Evolutionary conservation across 2,888 invertebrate species (phyloP).

Genomic region (Athalia rosae): DNA sequence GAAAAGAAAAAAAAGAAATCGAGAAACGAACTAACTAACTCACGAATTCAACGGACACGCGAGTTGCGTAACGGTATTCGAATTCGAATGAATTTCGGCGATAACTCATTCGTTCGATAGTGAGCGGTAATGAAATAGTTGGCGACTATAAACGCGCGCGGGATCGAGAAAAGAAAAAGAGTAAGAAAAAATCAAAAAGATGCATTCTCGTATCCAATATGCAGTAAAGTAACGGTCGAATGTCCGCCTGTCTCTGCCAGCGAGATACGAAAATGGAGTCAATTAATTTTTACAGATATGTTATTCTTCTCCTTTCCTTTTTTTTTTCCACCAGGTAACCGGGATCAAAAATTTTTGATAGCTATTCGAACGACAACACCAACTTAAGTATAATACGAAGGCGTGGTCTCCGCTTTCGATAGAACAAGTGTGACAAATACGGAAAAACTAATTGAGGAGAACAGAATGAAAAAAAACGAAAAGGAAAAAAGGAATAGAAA

Average conservation of each 20-base stretch:
- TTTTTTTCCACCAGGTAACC: neutral
- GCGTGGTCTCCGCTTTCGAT: neutral
- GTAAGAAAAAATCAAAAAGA: neutral
- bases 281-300: slow-evolving; percentile 27
- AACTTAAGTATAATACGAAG: slow-evolving; percentile 8
- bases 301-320: neutral
- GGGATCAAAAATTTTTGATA: neutral
- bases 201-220: slow-evolving; percentile 20
- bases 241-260: neutral
- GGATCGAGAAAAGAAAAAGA: neutral
- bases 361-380: slow-evolving; percentile 1
- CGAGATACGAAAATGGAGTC: slow-evolving; percentile 14
- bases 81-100: slow-evolving; percentile 31
- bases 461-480: neutral
- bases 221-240: slow-evolving; percentile 24
- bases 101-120: slow-evolving; percentile 22
- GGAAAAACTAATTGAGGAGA: neutral
- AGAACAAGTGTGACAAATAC: slow-evolving; percentile 1
- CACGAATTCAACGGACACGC: neutral
- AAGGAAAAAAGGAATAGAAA: neutral
- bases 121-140: slow-evolving; percentile 29
- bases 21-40: too few species aligned
- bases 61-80: slow-evolving; percentile 27
- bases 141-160: slow-evolving; percentile 9
- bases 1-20: too few species aligned